Evolutionary conservation across 2,797 vertebrate species (phyloP).

Genomic region (Chelidonichthys spinosus): DNA sequence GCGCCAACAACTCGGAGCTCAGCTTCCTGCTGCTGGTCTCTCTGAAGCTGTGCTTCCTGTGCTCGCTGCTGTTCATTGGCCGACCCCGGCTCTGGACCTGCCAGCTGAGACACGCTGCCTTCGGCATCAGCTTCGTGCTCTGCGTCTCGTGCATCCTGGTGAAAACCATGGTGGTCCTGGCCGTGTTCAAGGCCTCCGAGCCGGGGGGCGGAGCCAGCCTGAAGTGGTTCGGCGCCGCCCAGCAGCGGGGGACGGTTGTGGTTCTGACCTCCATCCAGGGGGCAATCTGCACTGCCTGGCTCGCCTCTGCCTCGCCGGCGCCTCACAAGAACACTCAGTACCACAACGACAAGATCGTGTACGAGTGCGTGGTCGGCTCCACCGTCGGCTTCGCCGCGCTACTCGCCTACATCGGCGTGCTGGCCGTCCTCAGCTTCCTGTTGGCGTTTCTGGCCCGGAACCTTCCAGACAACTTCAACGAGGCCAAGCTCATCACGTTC

Average conservation of each 20-base stretch:
- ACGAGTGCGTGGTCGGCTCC: slow-evolving; percentile 74
- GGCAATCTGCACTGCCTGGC: slow-evolving; percentile 61
- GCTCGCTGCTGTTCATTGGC: slow-evolving; percentile 72
- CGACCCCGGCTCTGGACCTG: slow-evolving; percentile 62
- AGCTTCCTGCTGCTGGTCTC: slow-evolving; percentile 63
- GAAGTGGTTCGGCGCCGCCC: slow-evolving; percentile 73
- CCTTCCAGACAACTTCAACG: not conserved
- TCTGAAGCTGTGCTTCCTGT: slow-evolving; percentile 69
- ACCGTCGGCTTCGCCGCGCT: slow-evolving; percentile 66
- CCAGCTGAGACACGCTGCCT: slow-evolving; percentile 56
- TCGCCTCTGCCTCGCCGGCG: slow-evolving; percentile 63
- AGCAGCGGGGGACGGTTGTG: slow-evolving; percentile 76
- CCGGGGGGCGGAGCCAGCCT: slow-evolving; percentile 60
- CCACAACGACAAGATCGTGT: slow-evolving; percentile 74
- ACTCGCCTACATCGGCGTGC: slow-evolving; percentile 72
- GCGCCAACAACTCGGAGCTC: slow-evolving; percentile 79
- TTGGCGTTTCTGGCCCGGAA: slow-evolving; percentile 68
- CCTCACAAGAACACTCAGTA: slow-evolving; percentile 75
- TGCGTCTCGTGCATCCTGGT: slow-evolving; percentile 66
- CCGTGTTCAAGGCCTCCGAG: slow-evolving; percentile 69
- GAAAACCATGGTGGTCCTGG: slow-evolving; percentile 75
- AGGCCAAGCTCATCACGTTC: too few species aligned
- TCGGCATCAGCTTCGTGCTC: slow-evolving; percentile 69
- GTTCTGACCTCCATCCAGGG: slow-evolving; percentile 62
- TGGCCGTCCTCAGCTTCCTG: slow-evolving; percentile 70